Evolutionary conservation across 2,888 invertebrate species (phyloP), one percentile per base, ranked within the genome.

Genomic region (Amblyjoppa proteus): DNA sequence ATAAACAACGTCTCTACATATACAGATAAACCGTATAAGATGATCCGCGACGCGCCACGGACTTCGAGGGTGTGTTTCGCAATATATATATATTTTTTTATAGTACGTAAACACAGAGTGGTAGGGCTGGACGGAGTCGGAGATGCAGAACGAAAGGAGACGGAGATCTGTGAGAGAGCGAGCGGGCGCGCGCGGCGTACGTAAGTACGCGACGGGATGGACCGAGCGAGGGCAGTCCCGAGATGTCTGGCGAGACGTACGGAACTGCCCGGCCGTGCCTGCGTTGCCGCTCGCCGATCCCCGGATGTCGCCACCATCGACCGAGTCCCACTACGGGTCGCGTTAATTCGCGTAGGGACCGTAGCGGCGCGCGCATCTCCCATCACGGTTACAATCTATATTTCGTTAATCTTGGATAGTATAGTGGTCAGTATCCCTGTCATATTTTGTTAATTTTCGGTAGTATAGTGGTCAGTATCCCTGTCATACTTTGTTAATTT

Each of bases 231-330:
- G 81, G 82, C 74, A 88, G 84, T 68, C 86, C 83, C 88, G 88
- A 79, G 61, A 84, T 87, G 85, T 90, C 87, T 85, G 88, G 89
- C 88, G 85, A 83, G 90, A 90, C 83, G 87, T 73, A 78, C 79
- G 78, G 80, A 84, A 84, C 83, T 84, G 66, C 25, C 41, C 66
- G 51, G 81, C 74, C 68, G 83, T 69, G 79, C 75, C 79, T 74
- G 75, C 73, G 81, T 77, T 85, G 66, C 81, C 64, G 71, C 13
- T 81, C 81, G 81, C 64, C 61, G 64, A 86, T 74, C 73, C 85
- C 75, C 75, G 85, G 85, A 66, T 73, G 51, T 83, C 68, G 70
- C 81, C 84, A 87, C 84, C 84, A 82, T 83, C 56, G 73, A 41
- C 73, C 61, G 51, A 87, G 79, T 77, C 82, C 70, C 81, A 79